Conservation (phyloP, 2,113 vertebrate genomes). For the Kryptolebias marmoratus region DNA sequence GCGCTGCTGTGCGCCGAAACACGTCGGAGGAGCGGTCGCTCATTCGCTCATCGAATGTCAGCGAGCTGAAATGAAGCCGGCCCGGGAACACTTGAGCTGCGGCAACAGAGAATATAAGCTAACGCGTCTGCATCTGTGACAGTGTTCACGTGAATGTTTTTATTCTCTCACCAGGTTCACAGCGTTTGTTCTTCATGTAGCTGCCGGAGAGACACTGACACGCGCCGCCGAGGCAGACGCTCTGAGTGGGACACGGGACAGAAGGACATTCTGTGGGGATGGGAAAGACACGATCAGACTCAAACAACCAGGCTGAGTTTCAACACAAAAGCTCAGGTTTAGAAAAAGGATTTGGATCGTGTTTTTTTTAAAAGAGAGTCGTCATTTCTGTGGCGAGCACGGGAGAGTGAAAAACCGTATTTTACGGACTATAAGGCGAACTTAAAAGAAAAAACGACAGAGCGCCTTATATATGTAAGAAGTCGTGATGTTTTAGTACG, state of each 20-base stretch:
- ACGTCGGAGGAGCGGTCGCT: conserved; percentile 52
- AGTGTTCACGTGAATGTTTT: not conserved
- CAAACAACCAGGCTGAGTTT: too few relatives aligned
- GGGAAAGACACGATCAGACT: too few relatives aligned
- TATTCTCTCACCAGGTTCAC: conserved; percentile 62
- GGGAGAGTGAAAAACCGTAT: too few relatives aligned
- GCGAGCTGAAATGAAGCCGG: conserved; percentile 53
- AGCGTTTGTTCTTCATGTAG: conserved; percentile 45
- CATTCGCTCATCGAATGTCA: conserved; percentile 59
- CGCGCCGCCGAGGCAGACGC: conserved; percentile 61
- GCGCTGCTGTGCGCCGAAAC: conserved; percentile 46
- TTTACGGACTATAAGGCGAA: too few relatives aligned
- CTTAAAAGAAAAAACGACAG: too few relatives aligned
- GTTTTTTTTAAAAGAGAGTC: too few relatives aligned
- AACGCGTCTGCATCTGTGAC: not conserved
- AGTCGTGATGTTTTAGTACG: too few relatives aligned
- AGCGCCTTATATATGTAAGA: too few relatives aligned
- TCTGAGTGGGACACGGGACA: conserved; percentile 59
- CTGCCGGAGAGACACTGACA: conserved; percentile 78
- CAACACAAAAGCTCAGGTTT: too few relatives aligned
- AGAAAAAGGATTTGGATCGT: too few relatives aligned
- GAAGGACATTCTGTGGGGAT: conserved; percentile 65
- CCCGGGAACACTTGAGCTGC: conserved; percentile 79
- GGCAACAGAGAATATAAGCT: not conserved
- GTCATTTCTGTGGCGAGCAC: too few relatives aligned